phyloP scores from a whole-genome alignment of 1,140 invertebrate species.

The Cotesia vestalis region DNA sequence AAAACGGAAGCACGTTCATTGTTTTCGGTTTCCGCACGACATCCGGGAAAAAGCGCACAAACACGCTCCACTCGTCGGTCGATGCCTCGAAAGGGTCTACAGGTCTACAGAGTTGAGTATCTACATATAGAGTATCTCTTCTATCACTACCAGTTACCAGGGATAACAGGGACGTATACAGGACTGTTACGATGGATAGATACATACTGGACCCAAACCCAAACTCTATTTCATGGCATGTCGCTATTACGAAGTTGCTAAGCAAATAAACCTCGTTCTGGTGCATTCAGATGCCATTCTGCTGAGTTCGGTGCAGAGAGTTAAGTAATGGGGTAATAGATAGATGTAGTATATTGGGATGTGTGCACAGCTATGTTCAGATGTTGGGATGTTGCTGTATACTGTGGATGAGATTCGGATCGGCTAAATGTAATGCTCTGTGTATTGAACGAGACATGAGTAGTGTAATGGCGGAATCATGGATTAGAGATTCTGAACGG shows the following conservation, averaged over 20 bases:
- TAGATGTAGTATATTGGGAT: background rate
- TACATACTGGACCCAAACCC: background rate
- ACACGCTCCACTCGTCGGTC: conserved; percentile 24
- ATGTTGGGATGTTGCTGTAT: background rate
- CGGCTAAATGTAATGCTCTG: background rate
- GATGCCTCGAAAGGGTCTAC: conserved; percentile 33
- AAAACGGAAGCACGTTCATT: conserved; percentile 59
- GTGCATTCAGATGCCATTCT: conserved; percentile 3
- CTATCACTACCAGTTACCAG: conserved; percentile 9
- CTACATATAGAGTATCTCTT: background rate
- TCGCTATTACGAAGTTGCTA: too few species aligned
- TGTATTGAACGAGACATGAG: background rate
- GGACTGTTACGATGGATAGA: conserved; percentile 18
- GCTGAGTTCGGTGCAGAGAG: background rate
- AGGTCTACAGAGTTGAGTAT: too few species aligned
- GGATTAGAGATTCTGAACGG: conserved; percentile 60
- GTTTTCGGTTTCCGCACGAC: conserved; percentile 61
- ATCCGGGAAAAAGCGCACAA: conserved; percentile 61
- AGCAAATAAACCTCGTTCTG: too few species aligned
- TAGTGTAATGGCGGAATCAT: conserved; percentile 57
- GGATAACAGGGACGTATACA: conserved; percentile 1
- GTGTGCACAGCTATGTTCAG: too few species aligned
- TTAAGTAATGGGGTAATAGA: background rate
- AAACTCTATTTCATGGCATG: too few species aligned
- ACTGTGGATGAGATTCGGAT: too few species aligned